These are phyloP conservation scores for Tupiocoris notatus DNA, from an alignment of 2,888 invertebrate genomes.

Conservation along the genomic window DNA sequence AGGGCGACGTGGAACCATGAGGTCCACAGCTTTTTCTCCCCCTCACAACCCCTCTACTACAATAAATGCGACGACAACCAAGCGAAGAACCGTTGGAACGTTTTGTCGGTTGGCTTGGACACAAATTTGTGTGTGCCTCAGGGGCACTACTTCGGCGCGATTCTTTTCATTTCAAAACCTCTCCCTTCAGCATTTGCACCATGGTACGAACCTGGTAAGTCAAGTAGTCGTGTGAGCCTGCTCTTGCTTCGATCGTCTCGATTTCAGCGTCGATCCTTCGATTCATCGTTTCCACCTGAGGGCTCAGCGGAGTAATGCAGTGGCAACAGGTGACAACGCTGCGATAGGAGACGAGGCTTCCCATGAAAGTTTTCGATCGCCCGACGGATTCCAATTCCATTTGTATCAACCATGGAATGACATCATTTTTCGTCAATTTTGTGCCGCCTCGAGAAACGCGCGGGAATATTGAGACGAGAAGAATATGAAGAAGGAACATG, in stretches of 20 bases:
- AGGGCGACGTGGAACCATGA: no score
- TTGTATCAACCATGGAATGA: constrained; percentile 12
- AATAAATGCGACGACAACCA: no score
- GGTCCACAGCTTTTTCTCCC: no score
- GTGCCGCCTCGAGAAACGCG: no score
- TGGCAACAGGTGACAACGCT: constrained; percentile 11
- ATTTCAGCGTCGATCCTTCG: neutral
- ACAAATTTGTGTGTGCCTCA: no score
- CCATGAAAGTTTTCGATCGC: neutral
- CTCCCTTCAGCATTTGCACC: neutral
- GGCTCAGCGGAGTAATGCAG: constrained; percentile 13
- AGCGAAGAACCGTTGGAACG: no score
- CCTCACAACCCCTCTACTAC: no score
- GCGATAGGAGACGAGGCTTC: neutral
- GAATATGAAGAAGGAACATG: no score
- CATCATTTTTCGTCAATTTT: neutral
- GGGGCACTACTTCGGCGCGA: no score
- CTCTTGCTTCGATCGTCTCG: constrained; percentile 11
- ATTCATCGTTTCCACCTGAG: neutral
- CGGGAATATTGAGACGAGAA: no score
- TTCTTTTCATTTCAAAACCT: no score
- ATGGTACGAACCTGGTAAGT: constrained; percentile 9
- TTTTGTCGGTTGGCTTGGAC: no score
- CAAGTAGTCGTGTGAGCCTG: neutral
- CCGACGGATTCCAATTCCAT: constrained; percentile 4